A percentile compares a stretch with the other conserved stretches of the same genome.
Conservation (phyloP, 2,113 vertebrate genomes). For the Leptosomus discolor region DNA sequence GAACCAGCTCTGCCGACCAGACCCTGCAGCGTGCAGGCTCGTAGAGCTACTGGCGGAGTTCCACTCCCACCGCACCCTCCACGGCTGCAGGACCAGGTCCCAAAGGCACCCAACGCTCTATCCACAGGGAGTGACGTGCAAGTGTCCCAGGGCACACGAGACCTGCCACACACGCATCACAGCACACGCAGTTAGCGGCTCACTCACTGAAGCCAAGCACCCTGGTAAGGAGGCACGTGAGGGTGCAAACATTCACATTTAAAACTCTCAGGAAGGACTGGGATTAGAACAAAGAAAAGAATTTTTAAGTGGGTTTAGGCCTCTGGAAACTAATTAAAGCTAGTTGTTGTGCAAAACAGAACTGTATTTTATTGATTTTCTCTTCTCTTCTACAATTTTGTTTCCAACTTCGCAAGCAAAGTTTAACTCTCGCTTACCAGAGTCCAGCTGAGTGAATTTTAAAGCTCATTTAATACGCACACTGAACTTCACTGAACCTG, state of each 20-base stretch:
- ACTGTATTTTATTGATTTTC: neutral
- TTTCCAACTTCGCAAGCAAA: neutral
- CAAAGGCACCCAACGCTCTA: neutral
- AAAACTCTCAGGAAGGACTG: neutral
- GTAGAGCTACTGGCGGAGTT: accelerated
- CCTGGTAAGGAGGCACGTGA: neutral
- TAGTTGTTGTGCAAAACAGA: neutral
- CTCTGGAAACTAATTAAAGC: neutral
- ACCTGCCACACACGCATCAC: neutral
- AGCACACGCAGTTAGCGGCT: neutral
- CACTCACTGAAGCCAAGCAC: no score
- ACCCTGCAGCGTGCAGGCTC: neutral
- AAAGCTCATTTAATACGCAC: neutral
- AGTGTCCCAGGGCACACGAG: neutral
- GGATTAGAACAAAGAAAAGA: neutral
- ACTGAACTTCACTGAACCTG: neutral
- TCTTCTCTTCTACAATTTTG: neutral
- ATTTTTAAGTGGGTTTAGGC: neutral
- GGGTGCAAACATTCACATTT: no score
- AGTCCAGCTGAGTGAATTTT: neutral
- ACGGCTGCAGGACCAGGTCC: neutral
- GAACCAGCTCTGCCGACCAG: neutral
- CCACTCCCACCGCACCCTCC: neutral
- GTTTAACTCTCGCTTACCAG: neutral
- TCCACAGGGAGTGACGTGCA: neutral